These are phyloP conservation scores for Eristalinus aeneus DNA, from an alignment of 2,888 invertebrate genomes.

Conservation along the genomic window DNA sequence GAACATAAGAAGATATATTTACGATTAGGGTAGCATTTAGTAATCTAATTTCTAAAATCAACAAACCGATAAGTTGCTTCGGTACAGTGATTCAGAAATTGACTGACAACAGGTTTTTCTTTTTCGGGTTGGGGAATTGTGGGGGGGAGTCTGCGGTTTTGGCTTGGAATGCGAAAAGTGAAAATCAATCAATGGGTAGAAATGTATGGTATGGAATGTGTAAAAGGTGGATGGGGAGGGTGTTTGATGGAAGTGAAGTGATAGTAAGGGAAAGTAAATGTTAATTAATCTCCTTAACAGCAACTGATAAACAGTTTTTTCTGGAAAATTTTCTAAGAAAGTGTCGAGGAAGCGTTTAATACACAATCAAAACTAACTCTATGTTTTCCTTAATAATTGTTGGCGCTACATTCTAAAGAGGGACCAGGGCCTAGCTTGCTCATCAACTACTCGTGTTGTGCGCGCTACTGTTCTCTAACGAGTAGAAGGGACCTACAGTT, in stretches of 20 bases:
- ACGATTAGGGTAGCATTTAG: constrained; percentile 40
- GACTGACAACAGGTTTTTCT: background rate
- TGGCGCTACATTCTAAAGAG: too few species aligned
- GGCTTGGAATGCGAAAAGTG: background rate
- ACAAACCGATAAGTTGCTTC: constrained; percentile 31
- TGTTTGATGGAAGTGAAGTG: background rate
- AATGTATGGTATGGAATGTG: background rate
- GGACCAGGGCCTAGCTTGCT: too few species aligned
- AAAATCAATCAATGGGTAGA: background rate
- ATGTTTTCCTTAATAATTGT: too few species aligned
- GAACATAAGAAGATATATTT: constrained; percentile 46
- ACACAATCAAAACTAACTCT: too few species aligned
- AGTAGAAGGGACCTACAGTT: too few species aligned
- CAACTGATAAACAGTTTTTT: too few species aligned
- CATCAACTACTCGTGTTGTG: too few species aligned
- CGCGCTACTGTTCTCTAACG: too few species aligned
- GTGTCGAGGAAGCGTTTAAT: too few species aligned
- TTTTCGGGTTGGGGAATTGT: background rate
- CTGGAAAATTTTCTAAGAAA: too few species aligned
- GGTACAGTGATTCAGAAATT: constrained; percentile 33
- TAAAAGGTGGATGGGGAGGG: background rate
- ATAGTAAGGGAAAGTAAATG: background rate
- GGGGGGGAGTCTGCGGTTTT: background rate
- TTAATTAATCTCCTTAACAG: too few species aligned
- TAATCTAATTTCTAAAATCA: constrained; percentile 41